Conservation (phyloP, 2,113 vertebrate species). For the Tinamus guttatus region DNA sequence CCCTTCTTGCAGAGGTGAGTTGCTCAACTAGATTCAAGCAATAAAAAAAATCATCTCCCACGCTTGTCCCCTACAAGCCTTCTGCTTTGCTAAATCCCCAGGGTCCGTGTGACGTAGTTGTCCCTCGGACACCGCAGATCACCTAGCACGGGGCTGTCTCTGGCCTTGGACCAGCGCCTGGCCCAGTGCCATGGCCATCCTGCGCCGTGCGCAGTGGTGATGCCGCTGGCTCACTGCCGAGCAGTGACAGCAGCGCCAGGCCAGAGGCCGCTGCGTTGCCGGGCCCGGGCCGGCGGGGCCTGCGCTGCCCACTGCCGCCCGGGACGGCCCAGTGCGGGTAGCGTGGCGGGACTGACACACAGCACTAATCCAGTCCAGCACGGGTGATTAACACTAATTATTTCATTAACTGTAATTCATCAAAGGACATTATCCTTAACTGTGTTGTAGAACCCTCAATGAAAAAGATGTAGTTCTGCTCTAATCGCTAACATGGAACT, state of each 20-base stretch:
- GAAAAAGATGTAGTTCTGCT: slow-evolving; percentile 1
- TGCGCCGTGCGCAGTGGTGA: too few relatives aligned
- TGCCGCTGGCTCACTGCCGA: too few relatives aligned
- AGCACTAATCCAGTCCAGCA: not conserved
- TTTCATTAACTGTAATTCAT: slow-evolving; percentile 32
- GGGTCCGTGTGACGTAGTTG: not conserved
- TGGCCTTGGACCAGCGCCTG: not conserved
- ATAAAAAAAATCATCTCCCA: not conserved
- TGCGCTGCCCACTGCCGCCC: too few relatives aligned
- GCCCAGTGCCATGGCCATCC: not conserved
- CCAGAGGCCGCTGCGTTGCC: not conserved
- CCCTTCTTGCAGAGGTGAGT: not conserved
- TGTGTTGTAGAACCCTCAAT: not conserved
- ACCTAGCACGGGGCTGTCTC: not conserved
- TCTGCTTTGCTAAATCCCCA: not conserved
- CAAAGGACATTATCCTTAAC: slow-evolving; percentile 13
- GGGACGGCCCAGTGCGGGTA: not conserved
- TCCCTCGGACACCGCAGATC: not conserved
- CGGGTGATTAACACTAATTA: slow-evolving; percentile 10
- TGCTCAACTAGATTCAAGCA: not conserved
- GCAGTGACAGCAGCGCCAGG: not conserved
- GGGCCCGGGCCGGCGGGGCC: too few relatives aligned
- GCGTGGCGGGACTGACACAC: not conserved
- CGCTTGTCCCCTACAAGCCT: not conserved
- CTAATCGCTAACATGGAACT: not conserved